A percentile compares a stretch with the other conserved stretches of the same genome.
Conservation (phyloP, 2,113 vertebrate genomes). For the Ceyx cyanopectus region DNA sequence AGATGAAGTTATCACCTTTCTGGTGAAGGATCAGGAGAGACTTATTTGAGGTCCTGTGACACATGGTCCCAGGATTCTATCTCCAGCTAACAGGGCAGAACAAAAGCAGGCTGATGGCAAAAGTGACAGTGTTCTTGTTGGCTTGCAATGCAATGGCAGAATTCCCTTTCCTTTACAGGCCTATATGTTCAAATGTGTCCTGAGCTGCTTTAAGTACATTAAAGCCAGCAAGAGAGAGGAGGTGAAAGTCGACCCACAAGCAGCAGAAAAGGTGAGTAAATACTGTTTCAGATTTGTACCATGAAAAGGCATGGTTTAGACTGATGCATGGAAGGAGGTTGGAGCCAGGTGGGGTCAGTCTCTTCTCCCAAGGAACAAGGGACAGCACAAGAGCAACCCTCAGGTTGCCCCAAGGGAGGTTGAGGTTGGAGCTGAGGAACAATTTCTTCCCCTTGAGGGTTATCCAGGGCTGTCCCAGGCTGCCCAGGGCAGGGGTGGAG, state of each 20-base stretch:
- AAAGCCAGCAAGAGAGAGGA: slow-evolving; percentile 33
- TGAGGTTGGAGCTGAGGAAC: background rate
- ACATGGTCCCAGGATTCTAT: rapidly evolving
- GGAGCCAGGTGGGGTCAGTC: too few relatives aligned
- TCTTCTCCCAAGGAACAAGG: too few relatives aligned
- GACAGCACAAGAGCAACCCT: background rate
- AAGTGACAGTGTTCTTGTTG: background rate
- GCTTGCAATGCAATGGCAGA: background rate
- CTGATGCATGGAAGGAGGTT: too few relatives aligned
- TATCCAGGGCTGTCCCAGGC: background rate
- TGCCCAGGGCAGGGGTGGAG: background rate
- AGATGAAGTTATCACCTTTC: background rate
- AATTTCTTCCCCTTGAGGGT: background rate
- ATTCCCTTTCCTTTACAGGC: slow-evolving; percentile 49
- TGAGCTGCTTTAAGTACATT: slow-evolving; percentile 71
- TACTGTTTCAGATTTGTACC: background rate
- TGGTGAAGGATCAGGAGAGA: background rate
- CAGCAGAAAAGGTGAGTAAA: slow-evolving; percentile 65
- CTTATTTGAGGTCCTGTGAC: background rate
- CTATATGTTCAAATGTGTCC: slow-evolving; percentile 80
- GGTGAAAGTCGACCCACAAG: background rate
- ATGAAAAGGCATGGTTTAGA: background rate
- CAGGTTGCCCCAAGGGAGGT: background rate
- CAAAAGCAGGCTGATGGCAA: background rate
- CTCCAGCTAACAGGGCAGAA: background rate